Evolutionary conservation across 2,888 invertebrate genomes (phyloP).

Genomic region (Allophyes oxyacanthae): DNA sequence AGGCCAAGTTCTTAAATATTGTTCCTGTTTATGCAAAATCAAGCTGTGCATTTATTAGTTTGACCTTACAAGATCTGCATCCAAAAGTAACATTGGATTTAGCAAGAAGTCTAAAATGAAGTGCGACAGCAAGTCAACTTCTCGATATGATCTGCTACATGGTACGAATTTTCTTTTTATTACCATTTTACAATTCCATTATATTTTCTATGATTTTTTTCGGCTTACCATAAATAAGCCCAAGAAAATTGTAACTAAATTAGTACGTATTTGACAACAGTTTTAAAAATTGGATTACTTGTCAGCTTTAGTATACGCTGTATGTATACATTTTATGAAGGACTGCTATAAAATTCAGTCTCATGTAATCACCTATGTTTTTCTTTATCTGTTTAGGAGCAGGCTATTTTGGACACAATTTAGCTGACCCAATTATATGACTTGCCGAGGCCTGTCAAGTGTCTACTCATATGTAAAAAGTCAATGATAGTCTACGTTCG

Average conservation of each 20-base stretch:
- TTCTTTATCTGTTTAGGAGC: conserved; percentile 48
- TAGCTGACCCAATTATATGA: conserved; percentile 16
- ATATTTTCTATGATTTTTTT: conserved; percentile 2
- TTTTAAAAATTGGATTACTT: conserved; percentile 3
- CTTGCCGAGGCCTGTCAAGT: background rate
- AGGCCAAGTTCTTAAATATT: conserved; percentile 6
- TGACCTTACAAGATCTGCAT: conserved; percentile 5
- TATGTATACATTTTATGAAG: conserved; percentile 1
- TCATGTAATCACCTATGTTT: conserved; percentile 25
- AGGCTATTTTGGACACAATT: conserved; percentile 29
- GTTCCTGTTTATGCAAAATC: conserved; percentile 13
- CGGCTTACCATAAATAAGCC: conserved; percentile 29
- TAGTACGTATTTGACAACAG: background rate
- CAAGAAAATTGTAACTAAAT: too few relatives aligned
- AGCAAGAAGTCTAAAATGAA: conserved; percentile 13
- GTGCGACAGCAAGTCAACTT: conserved; percentile 32
- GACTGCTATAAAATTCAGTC: conserved; percentile 3
- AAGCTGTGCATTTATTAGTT: conserved; percentile 7
- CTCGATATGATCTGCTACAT: conserved; percentile 18
- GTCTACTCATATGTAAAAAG: background rate
- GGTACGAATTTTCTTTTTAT: conserved; percentile 32
- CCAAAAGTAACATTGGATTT: background rate
- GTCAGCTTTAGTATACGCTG: conserved; percentile 9
- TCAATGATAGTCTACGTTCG: conserved; percentile 6
- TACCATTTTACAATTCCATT: conserved; percentile 2